phyloP scores from a whole-genome alignment of 2,888 invertebrate genomes.

The Andrena flavipes region DNA sequence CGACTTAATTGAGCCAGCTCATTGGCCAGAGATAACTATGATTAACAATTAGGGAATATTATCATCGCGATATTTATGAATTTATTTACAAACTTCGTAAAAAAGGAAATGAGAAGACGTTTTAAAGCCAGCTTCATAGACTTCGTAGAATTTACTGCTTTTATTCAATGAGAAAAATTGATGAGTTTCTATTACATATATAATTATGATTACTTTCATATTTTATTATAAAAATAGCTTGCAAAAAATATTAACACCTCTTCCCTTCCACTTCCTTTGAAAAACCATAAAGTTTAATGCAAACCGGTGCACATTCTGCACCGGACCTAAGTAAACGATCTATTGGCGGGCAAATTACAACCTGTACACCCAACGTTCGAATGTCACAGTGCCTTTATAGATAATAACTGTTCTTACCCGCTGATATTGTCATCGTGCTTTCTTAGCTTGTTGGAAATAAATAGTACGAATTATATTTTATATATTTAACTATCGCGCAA shows the following conservation, averaged over 20 bases:
- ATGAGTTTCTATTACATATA: not conserved
- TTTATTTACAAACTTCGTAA: not conserved
- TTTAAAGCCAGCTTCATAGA: too few species aligned
- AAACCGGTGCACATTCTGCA: not conserved
- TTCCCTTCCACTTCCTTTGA: not conserved
- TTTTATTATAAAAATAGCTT: not conserved
- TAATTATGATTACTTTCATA: not conserved
- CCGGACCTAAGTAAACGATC: not conserved
- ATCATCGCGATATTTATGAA: not conserved
- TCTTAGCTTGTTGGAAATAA: not conserved
- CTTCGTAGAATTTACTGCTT: not conserved
- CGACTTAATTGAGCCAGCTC: too few species aligned
- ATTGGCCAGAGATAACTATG: not conserved
- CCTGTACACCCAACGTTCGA: conserved; percentile 31
- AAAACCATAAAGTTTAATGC: not conserved
- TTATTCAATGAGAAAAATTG: not conserved
- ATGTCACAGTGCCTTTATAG: not conserved
- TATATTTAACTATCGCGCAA: conserved; percentile 3
- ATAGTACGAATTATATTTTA: conserved; percentile 2
- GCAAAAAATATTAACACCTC: not conserved
- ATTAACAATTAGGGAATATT: not conserved
- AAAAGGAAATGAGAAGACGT: too few species aligned
- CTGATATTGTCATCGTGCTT: not conserved
- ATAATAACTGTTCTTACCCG: not conserved
- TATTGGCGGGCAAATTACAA: conserved; percentile 63